Conservation (phyloP, 2,113 vertebrate species). For the Hirundichthys speculiger region DNA sequence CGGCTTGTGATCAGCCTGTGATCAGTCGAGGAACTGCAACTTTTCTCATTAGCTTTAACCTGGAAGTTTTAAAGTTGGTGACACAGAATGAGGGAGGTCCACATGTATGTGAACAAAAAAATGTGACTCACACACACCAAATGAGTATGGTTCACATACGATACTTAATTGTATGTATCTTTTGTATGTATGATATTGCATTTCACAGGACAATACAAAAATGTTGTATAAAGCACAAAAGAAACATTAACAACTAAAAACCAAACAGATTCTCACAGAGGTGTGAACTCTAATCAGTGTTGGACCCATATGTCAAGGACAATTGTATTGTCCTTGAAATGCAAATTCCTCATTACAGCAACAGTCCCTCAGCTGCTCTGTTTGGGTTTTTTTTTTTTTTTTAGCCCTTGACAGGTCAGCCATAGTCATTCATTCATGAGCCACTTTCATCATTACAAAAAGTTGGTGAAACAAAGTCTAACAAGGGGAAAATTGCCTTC, state of each 20-base stretch:
- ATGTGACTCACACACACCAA: no score
- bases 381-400: no score
- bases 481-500: constrained; percentile 55
- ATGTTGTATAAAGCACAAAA: background rate
- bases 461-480: constrained; percentile 53
- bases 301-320: constrained; percentile 49
- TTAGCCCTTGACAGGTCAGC: constrained; percentile 58
- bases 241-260: background rate
- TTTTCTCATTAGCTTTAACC: no score
- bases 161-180: no score
- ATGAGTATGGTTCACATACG: no score
- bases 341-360: constrained; percentile 33
- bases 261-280: constrained; percentile 5
- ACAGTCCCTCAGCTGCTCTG: constrained; percentile 12
- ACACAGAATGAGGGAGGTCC: no score
- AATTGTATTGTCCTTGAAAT: constrained; percentile 55
- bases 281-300: constrained; percentile 38
- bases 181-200: constrained; percentile 8
- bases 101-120: no score
- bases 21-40: no score
- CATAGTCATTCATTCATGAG: constrained; percentile 36
- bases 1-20: no score
- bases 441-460: constrained; percentile 50
- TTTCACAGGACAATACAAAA: constrained; percentile 36
- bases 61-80: no score